phyloP scores from a whole-genome alignment of 2,888 invertebrate species.

The Acanthococcus lagerstroemiae region DNA sequence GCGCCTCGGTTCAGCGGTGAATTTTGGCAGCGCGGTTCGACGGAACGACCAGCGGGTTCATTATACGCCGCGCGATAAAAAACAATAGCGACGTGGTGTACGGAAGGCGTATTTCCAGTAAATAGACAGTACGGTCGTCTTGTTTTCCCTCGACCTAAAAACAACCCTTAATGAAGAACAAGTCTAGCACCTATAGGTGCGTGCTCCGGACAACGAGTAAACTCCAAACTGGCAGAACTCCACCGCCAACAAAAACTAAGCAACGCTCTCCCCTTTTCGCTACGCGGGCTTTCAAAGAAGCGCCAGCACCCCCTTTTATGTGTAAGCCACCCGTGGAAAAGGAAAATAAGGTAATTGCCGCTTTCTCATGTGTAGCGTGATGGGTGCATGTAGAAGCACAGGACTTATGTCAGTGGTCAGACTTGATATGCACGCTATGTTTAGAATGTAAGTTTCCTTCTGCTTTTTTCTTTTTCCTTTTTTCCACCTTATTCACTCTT shows the following conservation, averaged over 20 bases:
- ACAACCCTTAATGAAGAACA: conserved; percentile 15
- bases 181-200: neutral
- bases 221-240: neutral
- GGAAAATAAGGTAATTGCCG: conserved; percentile 19
- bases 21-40: neutral
- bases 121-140: conserved; percentile 1
- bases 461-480: too few species aligned
- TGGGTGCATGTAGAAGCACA: neutral
- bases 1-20: too few species aligned
- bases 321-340: conserved; percentile 7
- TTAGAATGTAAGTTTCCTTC: too few species aligned
- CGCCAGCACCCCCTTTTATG: conserved; percentile 2
- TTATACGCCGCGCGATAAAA: neutral
- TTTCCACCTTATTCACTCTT: too few species aligned
- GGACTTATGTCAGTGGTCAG: conserved; percentile 20
- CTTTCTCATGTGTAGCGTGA: conserved; percentile 6
- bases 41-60: neutral
- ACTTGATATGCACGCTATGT: conserved; percentile 24
- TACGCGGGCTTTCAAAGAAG: neutral
- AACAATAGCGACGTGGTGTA: neutral
- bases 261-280: conserved; percentile 2
- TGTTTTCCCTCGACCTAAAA: conserved; percentile 22
- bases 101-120: neutral
- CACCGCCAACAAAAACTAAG: conserved; percentile 13
- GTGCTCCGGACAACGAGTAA: neutral